phyloP scores from a whole-genome alignment of 2,113 vertebrate genomes.

The Saguinus imperator region DNA sequence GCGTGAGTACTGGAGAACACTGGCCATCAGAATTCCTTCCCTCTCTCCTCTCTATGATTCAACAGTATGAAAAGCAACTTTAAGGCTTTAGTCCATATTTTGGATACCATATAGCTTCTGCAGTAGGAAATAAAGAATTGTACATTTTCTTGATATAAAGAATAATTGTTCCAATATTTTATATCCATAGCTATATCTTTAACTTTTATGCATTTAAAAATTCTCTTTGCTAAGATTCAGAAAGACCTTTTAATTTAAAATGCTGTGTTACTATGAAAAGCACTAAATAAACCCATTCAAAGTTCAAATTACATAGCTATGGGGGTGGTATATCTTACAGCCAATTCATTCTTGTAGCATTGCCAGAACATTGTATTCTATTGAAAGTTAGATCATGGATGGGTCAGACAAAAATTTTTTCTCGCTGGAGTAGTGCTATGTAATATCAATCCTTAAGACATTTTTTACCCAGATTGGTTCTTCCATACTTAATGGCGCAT shows the following conservation, averaged over 20 bases:
- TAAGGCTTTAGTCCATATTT: not conserved
- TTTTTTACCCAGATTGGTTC: not conserved
- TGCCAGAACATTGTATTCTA: not conserved
- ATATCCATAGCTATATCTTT: not conserved
- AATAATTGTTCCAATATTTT: not conserved
- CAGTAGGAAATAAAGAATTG: not conserved
- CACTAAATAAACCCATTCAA: not conserved
- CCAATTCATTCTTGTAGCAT: not conserved
- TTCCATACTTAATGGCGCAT: not conserved
- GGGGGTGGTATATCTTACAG: not conserved
- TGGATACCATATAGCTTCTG: not conserved
- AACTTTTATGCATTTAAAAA: not conserved
- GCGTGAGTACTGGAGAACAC: not conserved
- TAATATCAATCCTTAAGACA: not conserved
- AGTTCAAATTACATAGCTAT: not conserved
- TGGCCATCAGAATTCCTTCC: not conserved
- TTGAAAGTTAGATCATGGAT: not conserved
- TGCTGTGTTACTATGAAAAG: not conserved
- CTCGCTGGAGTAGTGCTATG: not conserved
- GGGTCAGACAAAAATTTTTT: not conserved
- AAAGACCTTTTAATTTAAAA: not conserved
- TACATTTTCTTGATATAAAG: not conserved
- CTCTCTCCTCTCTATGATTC: not conserved
- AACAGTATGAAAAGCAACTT: not conserved
- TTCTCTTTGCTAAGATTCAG: not conserved